phyloP scores from a whole-genome alignment of 2,113 vertebrate species.

The Brachypodius melanocephalos region DNA sequence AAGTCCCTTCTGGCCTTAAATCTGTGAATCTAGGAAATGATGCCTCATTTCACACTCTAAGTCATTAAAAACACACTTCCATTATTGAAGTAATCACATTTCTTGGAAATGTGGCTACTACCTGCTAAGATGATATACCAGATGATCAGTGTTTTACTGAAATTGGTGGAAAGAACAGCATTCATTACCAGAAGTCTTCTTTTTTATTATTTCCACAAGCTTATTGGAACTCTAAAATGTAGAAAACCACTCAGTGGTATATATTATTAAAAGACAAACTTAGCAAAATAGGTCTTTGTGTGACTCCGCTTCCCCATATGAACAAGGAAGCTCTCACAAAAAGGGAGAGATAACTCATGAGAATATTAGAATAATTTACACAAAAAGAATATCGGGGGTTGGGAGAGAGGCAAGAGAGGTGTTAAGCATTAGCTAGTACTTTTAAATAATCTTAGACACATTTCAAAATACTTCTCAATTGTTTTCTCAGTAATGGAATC shows the following conservation, averaged over 20 bases:
- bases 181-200: conserved; percentile 11
- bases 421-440: neutral
- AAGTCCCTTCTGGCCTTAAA: conserved; percentile 29
- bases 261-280: neutral
- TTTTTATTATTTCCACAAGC: conserved; percentile 15
- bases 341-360: neutral
- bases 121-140: conserved; percentile 26
- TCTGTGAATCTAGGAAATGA: conserved; percentile 46
- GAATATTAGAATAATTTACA: neutral
- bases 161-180: neutral
- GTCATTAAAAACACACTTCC: conserved; percentile 33
- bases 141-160: conserved; percentile 30
- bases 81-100: conserved; percentile 47
- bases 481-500: neutral
- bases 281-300: neutral
- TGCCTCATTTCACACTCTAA: conserved; percentile 10
- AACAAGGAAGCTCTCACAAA: neutral
- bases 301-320: neutral
- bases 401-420: neutral
- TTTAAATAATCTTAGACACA: neutral
- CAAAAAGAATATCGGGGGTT: neutral
- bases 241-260: neutral
- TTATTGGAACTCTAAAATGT: neutral
- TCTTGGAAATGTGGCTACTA: conserved; percentile 40
- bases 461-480: neutral